phyloP scores from a whole-genome alignment of 2,797 vertebrate genomes.

The Sebastes oblongus region DNA sequence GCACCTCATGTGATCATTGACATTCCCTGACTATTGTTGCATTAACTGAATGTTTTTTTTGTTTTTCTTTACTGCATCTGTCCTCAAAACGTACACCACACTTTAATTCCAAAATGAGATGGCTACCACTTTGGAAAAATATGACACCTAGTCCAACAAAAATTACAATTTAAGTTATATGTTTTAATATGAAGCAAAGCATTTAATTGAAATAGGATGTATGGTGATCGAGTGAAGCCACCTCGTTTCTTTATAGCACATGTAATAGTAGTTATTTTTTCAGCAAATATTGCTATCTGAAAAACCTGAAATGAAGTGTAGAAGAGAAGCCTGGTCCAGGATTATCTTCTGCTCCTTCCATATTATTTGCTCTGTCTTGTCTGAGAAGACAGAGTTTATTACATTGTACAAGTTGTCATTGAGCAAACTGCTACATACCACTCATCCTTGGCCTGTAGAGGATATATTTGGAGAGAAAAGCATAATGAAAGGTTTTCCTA shows the following conservation, averaged over 20 bases:
- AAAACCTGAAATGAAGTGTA: not conserved
- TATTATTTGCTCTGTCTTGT: not conserved
- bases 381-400: not conserved
- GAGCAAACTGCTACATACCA: not conserved
- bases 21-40: constrained; percentile 29
- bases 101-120: constrained; percentile 1
- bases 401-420: not conserved
- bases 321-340: no score
- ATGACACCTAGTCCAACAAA: not conserved
- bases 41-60: not conserved
- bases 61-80: not conserved
- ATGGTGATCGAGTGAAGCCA: not conserved
- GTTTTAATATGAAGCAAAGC: not conserved
- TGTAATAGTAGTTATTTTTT: not conserved
- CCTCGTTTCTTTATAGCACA: not conserved
- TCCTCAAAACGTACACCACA: not conserved
- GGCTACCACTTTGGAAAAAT: not conserved
- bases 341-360: not conserved
- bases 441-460: not conserved
- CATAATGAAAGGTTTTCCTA: not conserved
- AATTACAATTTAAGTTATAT: not conserved
- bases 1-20: not conserved
- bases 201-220: not conserved
- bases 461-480: not conserved
- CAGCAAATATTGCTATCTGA: not conserved